Evolutionary conservation across 2,113 vertebrate genomes (phyloP).

Genomic region (Ochotona princeps): DNA sequence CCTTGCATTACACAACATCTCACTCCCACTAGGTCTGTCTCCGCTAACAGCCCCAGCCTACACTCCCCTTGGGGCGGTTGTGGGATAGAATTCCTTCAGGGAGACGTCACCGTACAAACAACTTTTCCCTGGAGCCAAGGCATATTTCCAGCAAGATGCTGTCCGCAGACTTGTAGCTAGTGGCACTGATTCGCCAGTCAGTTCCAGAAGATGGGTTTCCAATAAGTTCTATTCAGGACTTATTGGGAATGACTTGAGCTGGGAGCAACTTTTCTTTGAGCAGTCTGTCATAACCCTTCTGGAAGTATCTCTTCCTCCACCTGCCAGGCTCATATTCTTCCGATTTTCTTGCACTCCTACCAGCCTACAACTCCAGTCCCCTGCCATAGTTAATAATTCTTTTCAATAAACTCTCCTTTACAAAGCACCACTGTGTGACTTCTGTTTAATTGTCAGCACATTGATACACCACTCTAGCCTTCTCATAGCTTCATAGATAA

Average conservation of each 20-base stretch:
- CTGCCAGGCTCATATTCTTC: neutral
- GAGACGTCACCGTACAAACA: neutral
- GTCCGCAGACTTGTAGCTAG: neutral
- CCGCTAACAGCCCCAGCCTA: neutral
- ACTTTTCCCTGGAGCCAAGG: neutral
- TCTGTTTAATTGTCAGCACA: conserved; percentile 3
- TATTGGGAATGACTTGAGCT: neutral
- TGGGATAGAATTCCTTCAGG: neutral
- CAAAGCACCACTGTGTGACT: conserved; percentile 1
- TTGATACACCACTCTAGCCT: neutral
- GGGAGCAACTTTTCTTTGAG: neutral
- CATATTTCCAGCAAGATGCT: conserved; percentile 6
- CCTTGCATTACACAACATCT: neutral
- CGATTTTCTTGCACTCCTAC: neutral
- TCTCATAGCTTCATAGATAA: conserved; percentile 4
- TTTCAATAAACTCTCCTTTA: conserved; percentile 3
- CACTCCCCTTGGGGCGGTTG: neutral
- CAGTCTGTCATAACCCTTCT: neutral
- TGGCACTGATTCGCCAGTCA: neutral
- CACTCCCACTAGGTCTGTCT: fast-evolving
- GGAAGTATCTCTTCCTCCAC: neutral
- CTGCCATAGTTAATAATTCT: conserved; percentile 39
- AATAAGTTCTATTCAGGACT: neutral
- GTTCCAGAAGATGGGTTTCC: neutral
- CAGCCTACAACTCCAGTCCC: neutral